Evolutionary conservation across 2,888 invertebrate genomes (phyloP), one percentile per base, ranked within the genome.

Genomic region (Habroteleia sp.): DNA sequence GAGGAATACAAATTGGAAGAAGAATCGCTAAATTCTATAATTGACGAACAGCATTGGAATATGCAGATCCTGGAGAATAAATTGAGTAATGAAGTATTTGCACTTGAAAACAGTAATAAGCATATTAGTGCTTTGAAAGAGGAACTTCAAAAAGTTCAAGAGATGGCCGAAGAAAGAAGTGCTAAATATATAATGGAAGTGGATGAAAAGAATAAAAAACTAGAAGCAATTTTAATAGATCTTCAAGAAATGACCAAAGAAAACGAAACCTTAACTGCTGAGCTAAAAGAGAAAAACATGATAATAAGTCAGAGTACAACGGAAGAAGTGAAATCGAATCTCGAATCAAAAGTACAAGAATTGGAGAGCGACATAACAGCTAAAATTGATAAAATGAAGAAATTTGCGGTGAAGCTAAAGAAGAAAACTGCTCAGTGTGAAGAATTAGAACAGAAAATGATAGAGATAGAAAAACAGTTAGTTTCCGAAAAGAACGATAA

Each of bases 321-420:
- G 0, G 85, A 89, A 14, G 85, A 88, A 2, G 79, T 80, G 3
- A 87, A 87, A 80, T 58, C 81, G 42, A 77, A 84, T 27, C 79
- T 89, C 35, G 87, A 87, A 71, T 37, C 72, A 0, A 88, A 86
- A 74, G 63, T 90, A n/a, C 75, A 80, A 71, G 90, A 89, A 77
- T 85, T 84, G 78, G 87, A 84, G 85, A 89, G 81, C 83, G 94
- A 93, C 83, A 92, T 92, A 77, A 93, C 92, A 80, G 92, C 93
- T 48, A 91, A 94, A 73, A 86, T 93, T 54, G 94, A 95, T 62
- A 95, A 94, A 87, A 90, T 95, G 83, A 95, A 95, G 83, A 95
- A 95, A 82, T 92, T 94, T 81, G 95, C 94, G 0, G 91, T 93
- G 0, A 94, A 92, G 82, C 89, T 95, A 5, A 95, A 95, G 85